These are phyloP conservation scores for Poecilobothrus nobilitatus DNA, from an alignment of 2,888 invertebrate species.

Conservation along the genomic window DNA sequence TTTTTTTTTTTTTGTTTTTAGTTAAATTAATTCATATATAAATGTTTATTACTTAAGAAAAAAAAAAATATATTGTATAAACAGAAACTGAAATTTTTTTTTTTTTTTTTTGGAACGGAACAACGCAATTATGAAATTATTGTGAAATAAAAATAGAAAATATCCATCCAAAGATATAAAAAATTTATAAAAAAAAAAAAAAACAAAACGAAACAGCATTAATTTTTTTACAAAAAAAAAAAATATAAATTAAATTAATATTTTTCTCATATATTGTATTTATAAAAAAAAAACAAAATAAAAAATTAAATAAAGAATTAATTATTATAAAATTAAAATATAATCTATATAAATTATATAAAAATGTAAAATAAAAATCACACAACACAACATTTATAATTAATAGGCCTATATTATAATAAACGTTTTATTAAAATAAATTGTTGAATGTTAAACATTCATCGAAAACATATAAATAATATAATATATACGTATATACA, in stretches of 20 bases:
- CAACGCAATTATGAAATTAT: not conserved
- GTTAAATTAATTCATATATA: too few species aligned
- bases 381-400: not conserved
- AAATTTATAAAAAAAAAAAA: not conserved
- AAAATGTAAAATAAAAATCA: too few species aligned
- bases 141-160: not conserved
- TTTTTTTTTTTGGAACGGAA: not conserved
- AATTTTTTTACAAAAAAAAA: not conserved
- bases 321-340: not conserved
- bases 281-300: not conserved
- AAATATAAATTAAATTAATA: not conserved
- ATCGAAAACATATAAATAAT: not conserved
- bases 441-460: slow-evolving; percentile 3
- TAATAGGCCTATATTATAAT: not conserved
- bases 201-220: not conserved
- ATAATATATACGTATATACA: not conserved
- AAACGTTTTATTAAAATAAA: not conserved
- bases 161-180: slow-evolving; percentile 3
- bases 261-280: too few species aligned
- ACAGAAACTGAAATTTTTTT: not conserved
- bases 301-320: not conserved
- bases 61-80: too few species aligned
- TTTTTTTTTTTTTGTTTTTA: too few species aligned
- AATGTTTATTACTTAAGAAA: too few species aligned
- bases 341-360: not conserved